Conservation (phyloP, 2,888 invertebrate genomes). For the Luperina testacea region DNA sequence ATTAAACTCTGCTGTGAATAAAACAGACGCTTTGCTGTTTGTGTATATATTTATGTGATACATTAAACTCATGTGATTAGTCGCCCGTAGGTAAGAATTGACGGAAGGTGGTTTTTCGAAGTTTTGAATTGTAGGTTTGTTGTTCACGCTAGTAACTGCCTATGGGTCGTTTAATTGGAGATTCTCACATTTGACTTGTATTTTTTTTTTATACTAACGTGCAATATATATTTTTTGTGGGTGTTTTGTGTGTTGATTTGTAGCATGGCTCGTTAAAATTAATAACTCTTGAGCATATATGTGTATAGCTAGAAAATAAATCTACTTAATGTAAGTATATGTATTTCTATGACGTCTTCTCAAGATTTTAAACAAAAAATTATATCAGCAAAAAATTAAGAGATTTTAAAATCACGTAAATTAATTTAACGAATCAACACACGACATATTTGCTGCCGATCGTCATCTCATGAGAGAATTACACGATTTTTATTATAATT, state of each 20-base stretch:
- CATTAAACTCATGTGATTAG: slow-evolving; percentile 35
- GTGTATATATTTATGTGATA: slow-evolving; percentile 56
- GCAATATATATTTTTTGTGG: slow-evolving; percentile 7
- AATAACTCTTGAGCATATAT: neutral
- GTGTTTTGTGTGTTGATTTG: slow-evolving; percentile 32
- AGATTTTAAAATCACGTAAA: slow-evolving; percentile 1
- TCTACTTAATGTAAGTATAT: slow-evolving; percentile 14
- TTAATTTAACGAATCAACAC: slow-evolving; percentile 23
- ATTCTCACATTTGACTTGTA: slow-evolving; percentile 18
- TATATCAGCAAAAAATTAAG: too few relatives aligned
- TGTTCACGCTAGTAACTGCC: neutral
- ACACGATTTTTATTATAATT: slow-evolving; percentile 11
- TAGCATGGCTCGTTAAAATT: neutral
- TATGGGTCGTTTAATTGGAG: slow-evolving; percentile 28
- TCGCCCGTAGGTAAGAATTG: slow-evolving; percentile 28
- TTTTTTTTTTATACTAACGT: slow-evolving; percentile 18
- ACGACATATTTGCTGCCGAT: slow-evolving; percentile 19
- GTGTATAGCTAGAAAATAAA: slow-evolving; percentile 22
- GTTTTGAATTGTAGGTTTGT: slow-evolving; percentile 29
- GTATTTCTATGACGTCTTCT: neutral
- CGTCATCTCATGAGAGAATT: neutral
- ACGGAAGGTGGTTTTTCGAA: slow-evolving; percentile 10
- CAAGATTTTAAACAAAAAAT: neutral
- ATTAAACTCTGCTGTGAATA: slow-evolving; percentile 48
- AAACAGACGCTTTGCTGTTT: slow-evolving; percentile 31